phyloP scores from a whole-genome alignment of 2,888 invertebrate genomes.

The Clanis bilineata region DNA sequence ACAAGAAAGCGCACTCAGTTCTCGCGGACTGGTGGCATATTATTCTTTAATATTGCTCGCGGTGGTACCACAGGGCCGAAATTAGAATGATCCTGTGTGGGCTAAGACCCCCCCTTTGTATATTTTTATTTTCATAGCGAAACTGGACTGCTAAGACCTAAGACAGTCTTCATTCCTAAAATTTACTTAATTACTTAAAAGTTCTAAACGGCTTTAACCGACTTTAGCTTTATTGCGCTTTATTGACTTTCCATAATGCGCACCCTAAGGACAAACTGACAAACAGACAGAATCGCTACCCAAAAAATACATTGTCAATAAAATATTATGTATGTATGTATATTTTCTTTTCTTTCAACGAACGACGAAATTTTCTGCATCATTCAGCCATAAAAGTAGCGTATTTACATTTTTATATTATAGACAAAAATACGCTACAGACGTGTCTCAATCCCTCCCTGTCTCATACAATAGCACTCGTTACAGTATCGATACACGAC shows the following conservation, averaged over 20 bases:
- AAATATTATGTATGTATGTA: too few relatives aligned
- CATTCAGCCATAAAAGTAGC: neutral
- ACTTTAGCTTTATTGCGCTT: too few relatives aligned
- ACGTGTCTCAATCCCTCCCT: neutral
- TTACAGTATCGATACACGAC: neutral
- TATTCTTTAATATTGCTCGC: constrained; percentile 16
- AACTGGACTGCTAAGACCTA: neutral
- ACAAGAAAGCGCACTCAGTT: constrained; percentile 28
- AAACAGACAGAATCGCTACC: too few relatives aligned
- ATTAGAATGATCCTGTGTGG: neutral
- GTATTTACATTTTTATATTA: neutral
- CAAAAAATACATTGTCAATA: too few relatives aligned
- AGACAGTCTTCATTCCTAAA: too few relatives aligned
- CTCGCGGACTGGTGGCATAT: constrained; percentile 6
- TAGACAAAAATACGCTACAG: neutral
- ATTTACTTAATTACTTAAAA: too few relatives aligned
- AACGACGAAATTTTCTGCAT: neutral
- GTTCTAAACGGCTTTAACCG: too few relatives aligned
- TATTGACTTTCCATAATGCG: too few relatives aligned
- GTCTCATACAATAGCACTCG: neutral
- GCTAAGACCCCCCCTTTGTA: neutral
- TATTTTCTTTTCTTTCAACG: neutral
- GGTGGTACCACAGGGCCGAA: neutral
- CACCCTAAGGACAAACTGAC: too few relatives aligned
- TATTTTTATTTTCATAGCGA: neutral